Evolutionary conservation across 2,797 vertebrate genomes (phyloP), one percentile per base, ranked within the genome.

Genomic region (Myotis daubentonii): DNA sequence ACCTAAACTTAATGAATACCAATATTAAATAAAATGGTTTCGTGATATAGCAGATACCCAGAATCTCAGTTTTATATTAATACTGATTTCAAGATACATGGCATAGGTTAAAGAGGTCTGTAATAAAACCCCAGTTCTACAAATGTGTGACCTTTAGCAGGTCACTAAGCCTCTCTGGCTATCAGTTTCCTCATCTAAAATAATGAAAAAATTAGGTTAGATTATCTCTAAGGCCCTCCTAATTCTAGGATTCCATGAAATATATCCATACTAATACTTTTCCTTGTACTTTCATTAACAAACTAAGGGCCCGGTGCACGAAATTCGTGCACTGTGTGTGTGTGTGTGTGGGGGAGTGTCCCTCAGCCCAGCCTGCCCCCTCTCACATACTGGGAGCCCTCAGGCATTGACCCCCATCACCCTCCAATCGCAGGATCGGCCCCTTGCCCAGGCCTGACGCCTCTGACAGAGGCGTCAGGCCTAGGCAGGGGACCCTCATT

Each of bases 221-320:
- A 66, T 71, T 1, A 91, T 66, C 38, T 92, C 51, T 49, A 66
- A 85, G 62, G 53, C 30, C 20, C 3, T 75, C 36, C 30, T 44
- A 85, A 74, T 65, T 70, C 41, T 70, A 93, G 38, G n/a, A 57
- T 38, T 80, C 55, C 55, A 89, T 62, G 44, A 92, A 81, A 80
- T 84, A 41, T 1, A 79, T 6, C 47, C 30, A 70, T 5, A 70
- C 0, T 33, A 60, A 38, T 83, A 82, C 19, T 83, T 62, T 41
- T 80, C 80, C 88, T 80, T 72, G 11, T 57, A 33, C 22, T 92
- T 95, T 74, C 44, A 82, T 22, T 89, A 92, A 84, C 36, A 78
- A 95, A n/a, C n/a, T n/a, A n/a, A n/a, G n/a, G n/a, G n/a, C n/a
- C n/a, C n/a, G n/a, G n/a, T n/a, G n/a, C n/a, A n/a, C n/a, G n/a